A percentile compares a stretch with the other conserved stretches of the same genome.
These are phyloP conservation scores for Macroglossus sobrinus DNA, from an alignment of 2,113 vertebrate genomes.

Conservation along the genomic window DNA sequence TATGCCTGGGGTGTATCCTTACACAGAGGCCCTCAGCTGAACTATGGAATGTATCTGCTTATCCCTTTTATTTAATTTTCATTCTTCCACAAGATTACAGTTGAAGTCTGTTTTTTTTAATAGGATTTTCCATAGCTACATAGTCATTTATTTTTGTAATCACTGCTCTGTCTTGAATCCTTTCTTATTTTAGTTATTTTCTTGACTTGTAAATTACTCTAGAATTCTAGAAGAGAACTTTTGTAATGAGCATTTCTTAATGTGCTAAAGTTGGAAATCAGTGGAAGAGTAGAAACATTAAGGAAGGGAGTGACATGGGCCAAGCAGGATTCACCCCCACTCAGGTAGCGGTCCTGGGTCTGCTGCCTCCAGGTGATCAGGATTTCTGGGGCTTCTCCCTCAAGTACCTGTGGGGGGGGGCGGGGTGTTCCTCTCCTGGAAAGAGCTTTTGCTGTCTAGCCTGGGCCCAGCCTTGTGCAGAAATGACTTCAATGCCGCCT, in stretches of 20 bases:
- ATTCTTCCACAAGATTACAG: conserved; percentile 8
- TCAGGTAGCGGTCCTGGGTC: too few species aligned
- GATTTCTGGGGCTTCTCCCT: not conserved
- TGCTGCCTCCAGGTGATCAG: not conserved
- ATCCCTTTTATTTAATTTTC: conserved; percentile 20
- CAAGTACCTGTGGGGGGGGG: too few species aligned
- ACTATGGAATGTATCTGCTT: not conserved
- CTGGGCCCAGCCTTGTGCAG: not conserved
- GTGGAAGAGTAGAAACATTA: not conserved
- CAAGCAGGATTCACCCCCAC: not conserved
- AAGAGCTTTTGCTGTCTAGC: not conserved
- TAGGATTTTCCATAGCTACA: conserved; percentile 8
- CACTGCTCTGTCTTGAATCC: conserved; percentile 27
- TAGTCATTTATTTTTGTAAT: conserved; percentile 33
- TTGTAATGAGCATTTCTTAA: not conserved
- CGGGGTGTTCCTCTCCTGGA: not conserved
- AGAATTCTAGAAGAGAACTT: conserved; percentile 37
- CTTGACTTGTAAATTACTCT: conserved; percentile 47
- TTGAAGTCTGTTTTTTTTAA: conserved; percentile 26
- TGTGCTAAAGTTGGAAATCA: not conserved
- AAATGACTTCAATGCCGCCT: not conserved
- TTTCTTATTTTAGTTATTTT: conserved; percentile 40
- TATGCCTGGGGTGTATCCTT: not conserved
- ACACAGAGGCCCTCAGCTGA: not conserved
- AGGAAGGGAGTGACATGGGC: not conserved